Percentiles rank a stretch among this genome's conserved stretches.
phyloP scores from a whole-genome alignment of 1,140 invertebrate genomes.

The Bradynema listronoti region DNA sequence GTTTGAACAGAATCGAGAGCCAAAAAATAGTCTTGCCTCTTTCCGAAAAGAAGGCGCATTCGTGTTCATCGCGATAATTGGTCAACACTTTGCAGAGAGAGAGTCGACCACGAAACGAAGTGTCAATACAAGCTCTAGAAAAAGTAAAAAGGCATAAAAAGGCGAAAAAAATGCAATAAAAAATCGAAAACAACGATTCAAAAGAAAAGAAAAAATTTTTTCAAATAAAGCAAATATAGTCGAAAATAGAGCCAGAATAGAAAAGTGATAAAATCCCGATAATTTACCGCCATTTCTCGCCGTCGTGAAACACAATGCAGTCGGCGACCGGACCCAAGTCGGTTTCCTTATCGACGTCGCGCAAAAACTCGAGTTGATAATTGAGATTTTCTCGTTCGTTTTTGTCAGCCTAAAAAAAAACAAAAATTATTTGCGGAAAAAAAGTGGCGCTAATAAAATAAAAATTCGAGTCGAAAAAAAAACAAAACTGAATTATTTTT shows the following conservation, averaged over 20 bases:
- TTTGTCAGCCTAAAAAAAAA: constrained; percentile 68
- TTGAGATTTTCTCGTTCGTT: constrained; percentile 81
- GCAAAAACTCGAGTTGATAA: constrained; percentile 74
- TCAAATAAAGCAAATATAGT: not conserved
- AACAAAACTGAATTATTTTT: not conserved
- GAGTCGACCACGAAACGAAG: constrained; percentile 74
- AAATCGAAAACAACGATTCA: constrained; percentile 3
- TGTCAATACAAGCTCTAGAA: constrained; percentile 76
- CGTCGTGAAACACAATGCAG: constrained; percentile 83
- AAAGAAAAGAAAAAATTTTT: not conserved
- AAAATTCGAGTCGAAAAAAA: not conserved
- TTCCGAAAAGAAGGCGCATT: constrained; percentile 71
- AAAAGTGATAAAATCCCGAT: not conserved
- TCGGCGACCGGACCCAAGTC: constrained; percentile 84
- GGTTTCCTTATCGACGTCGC: constrained; percentile 72
- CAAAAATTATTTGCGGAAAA: constrained; percentile 16
- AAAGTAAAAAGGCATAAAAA: constrained; percentile 21
- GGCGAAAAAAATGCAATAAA: constrained; percentile 6
- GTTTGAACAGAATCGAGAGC: not conserved
- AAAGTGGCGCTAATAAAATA: too few relatives aligned
- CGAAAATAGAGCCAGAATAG: not conserved
- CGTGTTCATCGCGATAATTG: constrained; percentile 74
- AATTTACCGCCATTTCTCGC: constrained; percentile 69
- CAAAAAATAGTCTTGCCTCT: constrained; percentile 50
- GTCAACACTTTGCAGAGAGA: constrained; percentile 70